Base-by-base conservation (phyloP, 2,113 vertebrate genomes). In the Macquaria ambigua region DNA sequence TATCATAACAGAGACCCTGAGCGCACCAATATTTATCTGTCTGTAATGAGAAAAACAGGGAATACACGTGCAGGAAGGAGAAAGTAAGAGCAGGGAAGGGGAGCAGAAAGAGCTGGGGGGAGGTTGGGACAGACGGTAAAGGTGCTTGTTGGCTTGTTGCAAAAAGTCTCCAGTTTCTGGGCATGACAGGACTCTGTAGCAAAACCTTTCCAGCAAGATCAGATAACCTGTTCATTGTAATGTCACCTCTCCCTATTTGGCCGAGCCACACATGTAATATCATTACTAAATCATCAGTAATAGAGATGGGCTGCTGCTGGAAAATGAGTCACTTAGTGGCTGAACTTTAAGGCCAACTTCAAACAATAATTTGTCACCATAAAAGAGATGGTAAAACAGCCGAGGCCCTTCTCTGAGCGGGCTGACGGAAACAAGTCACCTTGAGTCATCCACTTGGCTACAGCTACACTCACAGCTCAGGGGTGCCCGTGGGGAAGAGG, bases 41-140 rank as follows among this genome's bases (percentile, higher is more conserved):
- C 71, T 16, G 4, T 86, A 90, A 95, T 86, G 90, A 58, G 77
- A 84, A 89, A 89, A 91, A 86, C 92, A 93, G 76, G 58, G 74
- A 59, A 74, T 1, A 14, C 71, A 68, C 34, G 39, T 56, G 59
- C 23, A 53, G 43, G 74, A 31, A 81, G 70, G 61, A 76, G 80
- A 76, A 67, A 55, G 81, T 74, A 63, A 59, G 72, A 88, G 53
- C 21, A 9, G 2, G 58, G 23, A 23, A 50, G 28, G 10, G 10
- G 14, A 23, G 39, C 46, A 53, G 56, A 20, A 6, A 28, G 48
- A 34, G 74, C 15, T 1, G 66, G 15, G 50, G 41, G 52, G 28
- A 25, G 8, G 16, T 11, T 4, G 0, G n/a, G 61, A 20, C n/a
- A 20, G 63, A 68, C 41, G 21, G 48, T 48, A 11, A 74, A 74